phyloP scores from a whole-genome alignment of 2,888 invertebrate species.

The Amiota communis region DNA sequence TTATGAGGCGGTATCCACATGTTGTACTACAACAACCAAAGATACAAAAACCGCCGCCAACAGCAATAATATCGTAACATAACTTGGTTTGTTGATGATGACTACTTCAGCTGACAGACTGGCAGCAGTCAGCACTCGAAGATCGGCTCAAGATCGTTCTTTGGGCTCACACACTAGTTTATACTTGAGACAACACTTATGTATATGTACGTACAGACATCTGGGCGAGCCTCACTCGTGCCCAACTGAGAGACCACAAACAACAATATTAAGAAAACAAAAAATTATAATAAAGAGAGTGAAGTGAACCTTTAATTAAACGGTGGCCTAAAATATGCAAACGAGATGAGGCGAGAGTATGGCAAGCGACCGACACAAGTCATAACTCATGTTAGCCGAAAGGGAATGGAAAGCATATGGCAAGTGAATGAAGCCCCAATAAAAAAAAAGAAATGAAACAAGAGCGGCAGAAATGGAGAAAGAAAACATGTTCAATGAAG shows the following conservation, averaged over 20 bases:
- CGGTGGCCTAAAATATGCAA: slow-evolving; percentile 74
- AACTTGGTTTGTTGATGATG: slow-evolving; percentile 3
- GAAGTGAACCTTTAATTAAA: slow-evolving; percentile 72
- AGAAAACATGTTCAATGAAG: neutral
- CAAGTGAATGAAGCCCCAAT: neutral
- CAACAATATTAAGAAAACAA: slow-evolving; percentile 50
- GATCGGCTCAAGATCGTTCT: slow-evolving; percentile 47
- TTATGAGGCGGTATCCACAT: slow-evolving; percentile 7
- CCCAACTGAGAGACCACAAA: slow-evolving; percentile 51
- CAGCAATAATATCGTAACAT: slow-evolving; percentile 12
- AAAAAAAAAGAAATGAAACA: neutral
- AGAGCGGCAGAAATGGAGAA: neutral
- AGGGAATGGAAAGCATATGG: slow-evolving; percentile 35
- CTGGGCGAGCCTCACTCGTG: slow-evolving; percentile 55
- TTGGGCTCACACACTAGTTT: neutral
- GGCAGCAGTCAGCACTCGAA: slow-evolving; percentile 46
- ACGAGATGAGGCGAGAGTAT: slow-evolving; percentile 52
- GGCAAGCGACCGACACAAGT: slow-evolving; percentile 57
- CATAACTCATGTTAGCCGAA: slow-evolving; percentile 70
- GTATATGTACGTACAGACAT: slow-evolving; percentile 3
- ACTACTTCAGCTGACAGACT: slow-evolving; percentile 37
- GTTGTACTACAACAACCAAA: slow-evolving; percentile 24
- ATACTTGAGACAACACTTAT: slow-evolving; percentile 23
- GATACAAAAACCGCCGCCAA: neutral
- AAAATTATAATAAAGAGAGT: slow-evolving; percentile 33